Base-by-base conservation (phyloP, 2,113 vertebrate species). In the Colinus virginianus region DNA sequence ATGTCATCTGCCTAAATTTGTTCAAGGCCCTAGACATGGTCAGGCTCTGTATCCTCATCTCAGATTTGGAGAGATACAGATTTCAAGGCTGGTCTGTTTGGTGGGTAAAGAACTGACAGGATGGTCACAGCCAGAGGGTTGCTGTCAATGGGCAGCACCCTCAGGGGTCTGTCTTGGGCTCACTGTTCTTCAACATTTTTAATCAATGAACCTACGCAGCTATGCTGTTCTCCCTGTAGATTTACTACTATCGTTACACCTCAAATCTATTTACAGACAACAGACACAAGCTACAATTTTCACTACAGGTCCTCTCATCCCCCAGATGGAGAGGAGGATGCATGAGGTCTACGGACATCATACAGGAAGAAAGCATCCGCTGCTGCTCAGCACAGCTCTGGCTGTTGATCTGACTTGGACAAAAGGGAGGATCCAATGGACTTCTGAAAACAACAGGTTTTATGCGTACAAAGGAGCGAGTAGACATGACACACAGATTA, bases 361-460 rank as follows among this genome's bases (percentile, higher is more conserved):
- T 0, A 0, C 25, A 38, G 9, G 16, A 72, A 74, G 30, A 22
- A 80, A 58, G 20, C 10, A 42, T 7, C 6, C 15, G 21, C n/a
- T 75, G 8, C 34, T 83, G 20, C 45, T 77, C 19, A 45, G 21
- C 2, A 7, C 16, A 12, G 14, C 6, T 25, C 20, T 38, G 28
- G 6, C 34, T 43, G 10, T 43, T 62, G 30, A 4, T n/a, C 23
- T 36, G 16, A 34, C 8, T 51, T 32, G 9, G 59, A 59, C 13
- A 34, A 75, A 62, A 68, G 4, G 4, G 21, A 22, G 69, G 30
- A 77, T 6, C 11, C 18, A 64, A 55, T 8, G 19, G 49, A 55
- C 1, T 13, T 51, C 61, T 38, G 9, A 17, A 32, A 64, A 42
- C 8, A 53, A 26, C 1, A 34, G 1, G 6, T 43, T 23, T 21